Percentiles rank a stretch among this genome's conserved stretches.
Conservation (phyloP, 2,113 vertebrate genomes). For the Dendrocopos noguchii region DNA sequence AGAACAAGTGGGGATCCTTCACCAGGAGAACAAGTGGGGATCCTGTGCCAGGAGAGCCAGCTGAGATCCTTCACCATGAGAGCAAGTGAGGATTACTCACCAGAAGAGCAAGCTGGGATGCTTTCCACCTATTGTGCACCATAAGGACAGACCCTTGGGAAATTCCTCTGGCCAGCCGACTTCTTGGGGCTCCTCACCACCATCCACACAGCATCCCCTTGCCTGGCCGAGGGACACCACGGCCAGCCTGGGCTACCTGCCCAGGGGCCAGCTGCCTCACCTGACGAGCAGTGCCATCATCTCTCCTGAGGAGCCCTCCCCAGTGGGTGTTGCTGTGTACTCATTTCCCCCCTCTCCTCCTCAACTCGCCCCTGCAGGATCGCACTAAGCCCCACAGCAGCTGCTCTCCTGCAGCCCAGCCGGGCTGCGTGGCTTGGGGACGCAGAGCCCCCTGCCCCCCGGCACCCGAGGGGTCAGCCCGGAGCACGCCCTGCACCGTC, state of each 20-base stretch:
- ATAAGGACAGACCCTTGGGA: background rate
- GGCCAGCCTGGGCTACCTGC: background rate
- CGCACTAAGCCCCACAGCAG: accelerated
- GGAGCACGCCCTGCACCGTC: background rate
- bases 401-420: background rate
- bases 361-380: background rate
- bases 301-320: background rate
- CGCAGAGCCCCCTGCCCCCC: background rate
- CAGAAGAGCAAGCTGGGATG: too few species aligned
- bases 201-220: background rate
- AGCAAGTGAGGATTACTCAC: too few species aligned
- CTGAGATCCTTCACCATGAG: too few species aligned
- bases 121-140: background rate
- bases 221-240: background rate
- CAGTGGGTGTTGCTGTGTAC: background rate
- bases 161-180: background rate
- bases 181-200: background rate
- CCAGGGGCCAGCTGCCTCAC: background rate
- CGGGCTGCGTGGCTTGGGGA: background rate
- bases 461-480: background rate
- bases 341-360: background rate
- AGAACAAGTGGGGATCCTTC: too few species aligned
- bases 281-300: background rate
- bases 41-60: too few species aligned
- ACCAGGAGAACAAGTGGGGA: too few species aligned